Evolutionary conservation across 1,140 invertebrate species (phyloP), one percentile per base, ranked within the genome.

Genomic region (Brachionus rubens): DNA sequence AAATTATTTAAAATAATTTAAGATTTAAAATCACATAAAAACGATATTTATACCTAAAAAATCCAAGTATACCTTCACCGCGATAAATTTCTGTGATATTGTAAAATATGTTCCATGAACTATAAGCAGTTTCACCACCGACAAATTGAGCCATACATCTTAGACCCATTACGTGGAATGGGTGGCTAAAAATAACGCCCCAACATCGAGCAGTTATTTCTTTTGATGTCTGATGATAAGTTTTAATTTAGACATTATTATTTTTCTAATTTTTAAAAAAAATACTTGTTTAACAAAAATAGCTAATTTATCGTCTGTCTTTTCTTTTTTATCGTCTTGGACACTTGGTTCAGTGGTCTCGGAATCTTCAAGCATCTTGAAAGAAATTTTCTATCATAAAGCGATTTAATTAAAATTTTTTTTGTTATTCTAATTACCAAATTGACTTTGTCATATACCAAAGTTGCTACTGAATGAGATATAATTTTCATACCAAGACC

Each of bases 61-160:
- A 76, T 21, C 75, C 75, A n/a, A n/a, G 16, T 12, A 67, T 14
- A 41, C 75, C 75, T 30, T 76, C 48, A n/a, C 16, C 24, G 1
- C 48, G 33, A 24, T 65, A 76, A 28, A 76, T 76, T 36, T 62
- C 75, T n/a, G 24, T 1, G n/a, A 67, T 12, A 36, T 76, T 76
- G 21, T 76, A 40, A 48, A 76, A 65, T 48, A 48, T 33, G 19
- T 76, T 67, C 40, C 50, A 62, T n/a, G 75, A 76, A 24, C 52
- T 62, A 47, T 62, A 76, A 0, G 47, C 75, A 16, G 54, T 67
- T 76, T 76, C 75, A 19, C 59, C 52, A 10, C 75, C 75, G 30
- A 76, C 28, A 62, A 76, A 76, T 65, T 76, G 75, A 14, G 52
- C 52, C 54, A 67, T 67, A 50, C 75, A 76, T 26, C 75, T 16